Evolutionary conservation across 2,797 vertebrate genomes (phyloP).

Genomic region (Paramormyrops hopkinsi): DNA sequence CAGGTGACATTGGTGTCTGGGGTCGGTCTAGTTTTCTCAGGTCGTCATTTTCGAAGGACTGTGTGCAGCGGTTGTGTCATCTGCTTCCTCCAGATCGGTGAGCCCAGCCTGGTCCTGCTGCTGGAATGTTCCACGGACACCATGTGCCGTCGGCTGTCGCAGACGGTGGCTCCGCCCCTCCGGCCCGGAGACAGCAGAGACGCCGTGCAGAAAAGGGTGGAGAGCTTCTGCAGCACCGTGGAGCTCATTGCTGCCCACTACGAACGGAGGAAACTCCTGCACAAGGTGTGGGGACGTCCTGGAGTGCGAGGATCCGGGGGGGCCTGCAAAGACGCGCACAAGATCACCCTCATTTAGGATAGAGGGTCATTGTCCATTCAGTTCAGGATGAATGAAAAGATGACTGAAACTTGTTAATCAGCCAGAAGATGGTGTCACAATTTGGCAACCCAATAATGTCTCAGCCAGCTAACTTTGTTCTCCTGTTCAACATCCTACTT

Average conservation of each 20-base stretch:
- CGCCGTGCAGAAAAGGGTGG: slow-evolving; percentile 49
- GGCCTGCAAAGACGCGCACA: background rate
- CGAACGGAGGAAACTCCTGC: slow-evolving; percentile 65
- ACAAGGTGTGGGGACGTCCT: slow-evolving; percentile 58
- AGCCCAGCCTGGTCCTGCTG: slow-evolving; percentile 74
- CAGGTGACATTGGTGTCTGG: background rate
- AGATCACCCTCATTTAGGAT: background rate
- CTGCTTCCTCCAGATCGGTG: slow-evolving; percentile 63
- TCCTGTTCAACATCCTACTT: background rate
- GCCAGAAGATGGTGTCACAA: background rate
- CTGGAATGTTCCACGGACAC: slow-evolving; percentile 76
- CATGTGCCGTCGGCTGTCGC: slow-evolving; percentile 67
- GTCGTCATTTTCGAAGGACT: background rate
- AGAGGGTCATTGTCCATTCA: background rate
- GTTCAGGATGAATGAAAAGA: background rate
- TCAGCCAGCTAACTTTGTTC: background rate
- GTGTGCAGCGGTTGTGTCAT: too few relatives aligned
- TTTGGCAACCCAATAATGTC: background rate
- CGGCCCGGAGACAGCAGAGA: slow-evolving; percentile 32
- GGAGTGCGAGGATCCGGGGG: background rate
- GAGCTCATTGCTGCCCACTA: slow-evolving; percentile 69
- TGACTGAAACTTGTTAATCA: background rate
- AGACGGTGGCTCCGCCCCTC: slow-evolving; percentile 42
- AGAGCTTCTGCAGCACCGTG: slow-evolving; percentile 61
- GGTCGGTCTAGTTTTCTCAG: background rate